Conservation (phyloP, 2,888 invertebrate genomes). For the Tenthredo amoena region DNA sequence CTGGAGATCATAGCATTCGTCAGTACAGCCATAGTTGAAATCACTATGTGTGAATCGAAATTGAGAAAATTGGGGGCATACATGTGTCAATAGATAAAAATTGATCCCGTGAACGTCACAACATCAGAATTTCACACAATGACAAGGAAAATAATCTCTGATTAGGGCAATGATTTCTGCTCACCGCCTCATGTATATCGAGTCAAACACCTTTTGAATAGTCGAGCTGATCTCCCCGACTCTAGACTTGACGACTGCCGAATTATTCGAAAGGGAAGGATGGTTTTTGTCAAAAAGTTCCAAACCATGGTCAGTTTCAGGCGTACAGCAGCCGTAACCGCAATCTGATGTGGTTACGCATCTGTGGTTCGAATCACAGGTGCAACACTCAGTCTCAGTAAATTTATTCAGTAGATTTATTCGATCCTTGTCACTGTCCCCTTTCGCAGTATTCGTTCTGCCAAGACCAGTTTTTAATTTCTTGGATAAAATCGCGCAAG, state of each 20-base stretch:
- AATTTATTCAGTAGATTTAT: conserved; percentile 38
- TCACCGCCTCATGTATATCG: conserved; percentile 60
- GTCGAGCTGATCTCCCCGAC: conserved; percentile 59
- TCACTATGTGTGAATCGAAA: not conserved
- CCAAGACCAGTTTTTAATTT: conserved; percentile 33
- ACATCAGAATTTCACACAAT: not conserved
- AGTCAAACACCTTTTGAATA: conserved; percentile 60
- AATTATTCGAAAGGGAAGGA: not conserved
- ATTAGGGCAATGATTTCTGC: not conserved
- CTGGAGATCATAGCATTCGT: conserved; percentile 3
- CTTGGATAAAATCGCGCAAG: not conserved
- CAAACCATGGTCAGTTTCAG: conserved; percentile 21
- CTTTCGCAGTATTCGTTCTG: conserved; percentile 31
- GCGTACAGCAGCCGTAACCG: conserved; percentile 53
- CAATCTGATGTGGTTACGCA: conserved; percentile 54
- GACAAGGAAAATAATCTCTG: not conserved
- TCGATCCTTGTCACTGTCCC: not conserved
- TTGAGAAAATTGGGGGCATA: not conserved
- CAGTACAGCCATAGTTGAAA: not conserved
- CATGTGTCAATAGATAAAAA: not conserved
- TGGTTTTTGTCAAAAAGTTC: not conserved
- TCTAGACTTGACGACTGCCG: not conserved
- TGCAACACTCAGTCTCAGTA: conserved; percentile 53
- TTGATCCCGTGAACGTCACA: not conserved
- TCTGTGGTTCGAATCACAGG: conserved; percentile 47